These are phyloP conservation scores for Enhydra lutris DNA, from an alignment of 2,113 vertebrate species.

Conservation along the genomic window DNA sequence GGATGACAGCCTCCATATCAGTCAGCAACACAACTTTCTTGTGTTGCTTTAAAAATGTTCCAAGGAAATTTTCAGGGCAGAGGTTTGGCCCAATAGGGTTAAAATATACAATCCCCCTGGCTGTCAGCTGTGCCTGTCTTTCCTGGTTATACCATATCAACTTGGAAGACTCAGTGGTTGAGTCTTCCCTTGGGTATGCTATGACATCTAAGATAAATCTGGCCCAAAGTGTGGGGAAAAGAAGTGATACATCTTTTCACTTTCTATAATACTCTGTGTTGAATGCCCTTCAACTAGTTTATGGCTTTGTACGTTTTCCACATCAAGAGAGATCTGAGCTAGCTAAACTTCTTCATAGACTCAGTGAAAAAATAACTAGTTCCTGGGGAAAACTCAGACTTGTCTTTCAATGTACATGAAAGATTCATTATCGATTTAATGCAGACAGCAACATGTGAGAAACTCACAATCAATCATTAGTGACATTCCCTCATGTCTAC, in stretches of 20 bases:
- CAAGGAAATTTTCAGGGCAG: neutral
- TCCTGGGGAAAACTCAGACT: neutral
- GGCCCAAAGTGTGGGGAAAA: neutral
- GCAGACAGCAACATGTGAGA: neutral
- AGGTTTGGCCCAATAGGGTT: neutral
- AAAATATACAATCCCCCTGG: neutral
- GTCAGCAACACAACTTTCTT: neutral
- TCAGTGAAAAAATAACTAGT: constrained; percentile 12
- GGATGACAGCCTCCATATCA: neutral
- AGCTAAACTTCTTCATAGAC: neutral
- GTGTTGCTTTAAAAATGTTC: neutral
- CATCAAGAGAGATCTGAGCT: neutral
- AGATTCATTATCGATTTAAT: neutral
- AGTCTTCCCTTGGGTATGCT: neutral
- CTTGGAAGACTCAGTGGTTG: neutral
- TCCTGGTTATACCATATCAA: neutral
- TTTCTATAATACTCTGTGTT: neutral
- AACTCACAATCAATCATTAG: neutral
- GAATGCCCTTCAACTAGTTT: neutral
- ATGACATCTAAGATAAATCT: neutral
- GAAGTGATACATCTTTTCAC: neutral
- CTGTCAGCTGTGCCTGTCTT: neutral
- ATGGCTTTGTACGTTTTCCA: neutral
- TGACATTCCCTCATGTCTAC: neutral
- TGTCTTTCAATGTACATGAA: neutral